Percentiles rank a stretch among this genome's conserved stretches.
Conservation (phyloP, 2,113 vertebrate species). For the Meles meles region DNA sequence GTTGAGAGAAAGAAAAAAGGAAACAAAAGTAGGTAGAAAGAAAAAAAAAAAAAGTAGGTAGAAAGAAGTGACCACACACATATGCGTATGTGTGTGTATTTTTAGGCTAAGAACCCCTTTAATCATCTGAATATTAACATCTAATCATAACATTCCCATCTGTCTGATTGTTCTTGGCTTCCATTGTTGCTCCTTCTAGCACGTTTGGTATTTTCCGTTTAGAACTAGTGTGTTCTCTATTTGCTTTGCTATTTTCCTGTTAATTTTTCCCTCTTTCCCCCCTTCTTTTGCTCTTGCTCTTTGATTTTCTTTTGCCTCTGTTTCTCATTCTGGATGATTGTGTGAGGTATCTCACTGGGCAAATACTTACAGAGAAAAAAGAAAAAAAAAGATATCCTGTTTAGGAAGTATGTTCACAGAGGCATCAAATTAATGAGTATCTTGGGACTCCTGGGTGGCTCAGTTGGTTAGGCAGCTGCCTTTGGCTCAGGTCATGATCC, state of each 20-base stretch:
- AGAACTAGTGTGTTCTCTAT: background rate
- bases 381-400: background rate
- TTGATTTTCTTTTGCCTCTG: constrained; percentile 20
- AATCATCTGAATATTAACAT: background rate
- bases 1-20: background rate
- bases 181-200: background rate
- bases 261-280: background rate
- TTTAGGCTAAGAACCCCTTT: background rate
- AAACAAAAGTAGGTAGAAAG: background rate
- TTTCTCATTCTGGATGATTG: constrained; percentile 10
- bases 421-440: constrained; percentile 54
- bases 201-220: background rate
- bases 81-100: background rate
- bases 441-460: background rate
- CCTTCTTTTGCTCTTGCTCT: constrained; percentile 13
- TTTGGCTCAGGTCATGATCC: too few relatives aligned
- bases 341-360: background rate
- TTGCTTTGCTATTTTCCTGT: background rate
- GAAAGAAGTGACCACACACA: background rate
- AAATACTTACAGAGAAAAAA: background rate
- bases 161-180: background rate
- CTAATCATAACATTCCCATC: background rate
- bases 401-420: constrained; percentile 21
- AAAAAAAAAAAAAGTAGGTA: background rate
- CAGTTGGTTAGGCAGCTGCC: too few relatives aligned